Evolutionary conservation across 2,113 vertebrate species (phyloP).

Genomic region (Mesitornis unicolor): DNA sequence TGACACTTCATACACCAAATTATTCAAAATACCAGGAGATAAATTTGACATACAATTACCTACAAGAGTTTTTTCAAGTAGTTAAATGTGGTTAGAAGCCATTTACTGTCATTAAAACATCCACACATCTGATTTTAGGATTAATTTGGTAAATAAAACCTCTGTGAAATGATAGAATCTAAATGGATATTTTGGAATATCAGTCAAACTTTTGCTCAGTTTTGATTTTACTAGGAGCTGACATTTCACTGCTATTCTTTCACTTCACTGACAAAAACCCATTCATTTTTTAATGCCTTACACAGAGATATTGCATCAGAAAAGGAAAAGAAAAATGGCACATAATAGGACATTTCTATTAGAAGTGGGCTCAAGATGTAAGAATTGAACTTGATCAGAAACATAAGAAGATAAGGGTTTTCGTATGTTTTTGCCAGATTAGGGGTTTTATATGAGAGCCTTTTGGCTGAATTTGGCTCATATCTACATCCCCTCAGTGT

Average conservation of each 20-base stretch:
- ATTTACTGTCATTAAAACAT: slow-evolving; percentile 20
- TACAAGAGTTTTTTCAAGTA: neutral
- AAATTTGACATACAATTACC: neutral
- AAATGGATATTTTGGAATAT: neutral
- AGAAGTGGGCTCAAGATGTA: neutral
- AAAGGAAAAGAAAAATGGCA: neutral
- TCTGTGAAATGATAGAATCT: neutral
- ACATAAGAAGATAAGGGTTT: rapidly evolving
- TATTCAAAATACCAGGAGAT: neutral
- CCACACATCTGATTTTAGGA: neutral
- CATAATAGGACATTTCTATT: neutral
- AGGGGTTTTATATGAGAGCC: rapidly evolving
- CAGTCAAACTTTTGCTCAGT: neutral
- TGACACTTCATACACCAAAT: neutral
- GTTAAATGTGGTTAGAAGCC: neutral
- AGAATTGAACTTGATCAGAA: neutral
- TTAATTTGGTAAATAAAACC: neutral
- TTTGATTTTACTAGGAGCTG: neutral
- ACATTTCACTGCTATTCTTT: neutral
- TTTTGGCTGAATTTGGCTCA: neutral
- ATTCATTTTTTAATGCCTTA: neutral
- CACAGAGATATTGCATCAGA: neutral
- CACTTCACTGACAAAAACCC: neutral
- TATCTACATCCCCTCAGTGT: neutral
- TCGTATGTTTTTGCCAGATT: neutral